These are phyloP conservation scores for Torymus tubicola DNA, from an alignment of 2,888 invertebrate genomes.

Conservation along the genomic window DNA sequence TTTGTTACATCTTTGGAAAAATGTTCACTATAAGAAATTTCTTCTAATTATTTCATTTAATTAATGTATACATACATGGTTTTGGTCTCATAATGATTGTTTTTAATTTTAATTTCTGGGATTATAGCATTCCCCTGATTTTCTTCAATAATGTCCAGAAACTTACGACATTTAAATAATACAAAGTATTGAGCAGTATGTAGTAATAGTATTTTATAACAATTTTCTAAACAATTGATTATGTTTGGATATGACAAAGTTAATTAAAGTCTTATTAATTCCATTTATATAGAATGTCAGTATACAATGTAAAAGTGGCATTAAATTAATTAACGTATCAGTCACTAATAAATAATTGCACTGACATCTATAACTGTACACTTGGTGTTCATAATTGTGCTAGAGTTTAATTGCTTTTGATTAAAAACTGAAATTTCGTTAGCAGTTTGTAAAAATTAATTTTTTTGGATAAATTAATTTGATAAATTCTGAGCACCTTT, in stretches of 20 bases:
- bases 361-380: conserved; percentile 13
- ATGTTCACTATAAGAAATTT: conserved; percentile 3
- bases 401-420: conserved; percentile 3
- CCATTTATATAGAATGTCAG: conserved; percentile 31
- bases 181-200: conserved; percentile 15
- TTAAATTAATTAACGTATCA: conserved; percentile 35
- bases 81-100: conserved; percentile 50
- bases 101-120: conserved; percentile 14
- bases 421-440: conserved; percentile 22
- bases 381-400: conserved; percentile 44
- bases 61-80: conserved; percentile 6
- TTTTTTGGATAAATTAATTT: conserved; percentile 28
- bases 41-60: not conserved
- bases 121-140: conserved; percentile 3
- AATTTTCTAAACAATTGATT: conserved; percentile 44
- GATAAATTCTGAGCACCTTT: conserved; percentile 39
- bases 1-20: not conserved
- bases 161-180: conserved; percentile 8
- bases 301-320: conserved; percentile 52
- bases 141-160: not conserved
- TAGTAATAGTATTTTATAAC: conserved; percentile 3
- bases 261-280: conserved; percentile 48
- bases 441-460: not conserved
- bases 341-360: conserved; percentile 42
- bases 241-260: conserved; percentile 43